Evolutionary conservation across 2,113 vertebrate species (phyloP).

Genomic region (Hippocampus guttulatus): DNA sequence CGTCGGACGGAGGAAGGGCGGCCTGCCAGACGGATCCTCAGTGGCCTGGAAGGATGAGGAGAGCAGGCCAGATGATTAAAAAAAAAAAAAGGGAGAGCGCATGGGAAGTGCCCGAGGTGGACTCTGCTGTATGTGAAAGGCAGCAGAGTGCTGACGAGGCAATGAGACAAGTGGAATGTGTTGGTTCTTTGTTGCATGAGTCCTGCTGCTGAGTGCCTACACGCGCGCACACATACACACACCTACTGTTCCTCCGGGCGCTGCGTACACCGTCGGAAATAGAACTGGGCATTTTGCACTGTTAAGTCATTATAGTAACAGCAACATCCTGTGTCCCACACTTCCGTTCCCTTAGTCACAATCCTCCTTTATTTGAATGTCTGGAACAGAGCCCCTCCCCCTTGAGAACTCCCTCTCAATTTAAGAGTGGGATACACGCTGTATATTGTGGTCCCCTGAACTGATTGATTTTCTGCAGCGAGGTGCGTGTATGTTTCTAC

Average conservation of each 20-base stretch:
- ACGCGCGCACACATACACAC: conserved; percentile 7
- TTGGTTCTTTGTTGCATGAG: neutral
- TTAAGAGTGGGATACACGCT: neutral
- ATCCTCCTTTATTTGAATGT: neutral
- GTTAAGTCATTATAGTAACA: conserved; percentile 17
- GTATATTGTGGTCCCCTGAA: neutral
- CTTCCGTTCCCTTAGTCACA: conserved; percentile 19
- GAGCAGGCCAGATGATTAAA: conserved; percentile 20
- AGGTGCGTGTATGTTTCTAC: neutral
- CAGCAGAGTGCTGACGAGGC: conserved; percentile 10
- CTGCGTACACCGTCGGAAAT: conserved; percentile 24
- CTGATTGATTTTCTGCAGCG: neutral
- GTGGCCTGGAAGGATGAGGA: conserved; percentile 35
- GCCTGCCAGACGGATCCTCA: conserved; percentile 38
- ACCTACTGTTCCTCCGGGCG: conserved; percentile 11
- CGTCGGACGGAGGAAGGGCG: conserved; percentile 9
- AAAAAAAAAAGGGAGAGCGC: conserved; percentile 1
- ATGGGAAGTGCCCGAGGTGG: conserved; percentile 34
- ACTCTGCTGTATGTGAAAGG: conserved; percentile 9
- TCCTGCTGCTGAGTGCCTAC: neutral
- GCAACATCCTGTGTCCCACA: conserved; percentile 32
- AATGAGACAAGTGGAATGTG: neutral
- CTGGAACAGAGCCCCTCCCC: conserved; percentile 1
- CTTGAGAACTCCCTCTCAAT: neutral
- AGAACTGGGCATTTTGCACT: conserved; percentile 30